Evolutionary conservation across 2,113 vertebrate genomes (phyloP).

Genomic region (Todiramphus saurophagus): DNA sequence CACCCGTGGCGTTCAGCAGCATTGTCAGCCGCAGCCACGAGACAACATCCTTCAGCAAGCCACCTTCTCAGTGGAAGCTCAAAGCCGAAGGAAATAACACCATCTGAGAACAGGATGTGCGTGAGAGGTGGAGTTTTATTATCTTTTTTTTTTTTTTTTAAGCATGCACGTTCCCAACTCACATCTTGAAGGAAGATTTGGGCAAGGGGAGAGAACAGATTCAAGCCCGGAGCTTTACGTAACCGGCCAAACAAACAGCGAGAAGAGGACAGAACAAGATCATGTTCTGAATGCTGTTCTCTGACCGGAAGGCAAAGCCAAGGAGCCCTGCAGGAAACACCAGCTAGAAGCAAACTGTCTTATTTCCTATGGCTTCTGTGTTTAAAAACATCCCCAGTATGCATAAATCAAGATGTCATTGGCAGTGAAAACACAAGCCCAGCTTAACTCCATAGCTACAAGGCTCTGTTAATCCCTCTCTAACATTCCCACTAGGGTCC

Average conservation of each 20-base stretch:
- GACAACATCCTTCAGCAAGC: neutral
- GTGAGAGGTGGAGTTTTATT: neutral
- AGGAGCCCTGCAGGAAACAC: conserved; percentile 30
- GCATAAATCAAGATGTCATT: conserved; percentile 57
- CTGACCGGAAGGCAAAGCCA: conserved; percentile 22
- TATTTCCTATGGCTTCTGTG: conserved; percentile 45
- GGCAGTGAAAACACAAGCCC: conserved; percentile 40
- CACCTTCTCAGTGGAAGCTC: neutral
- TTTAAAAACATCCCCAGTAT: conserved; percentile 57
- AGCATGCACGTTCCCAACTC: neutral
- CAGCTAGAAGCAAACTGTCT: conserved; percentile 2
- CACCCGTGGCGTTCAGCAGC: neutral
- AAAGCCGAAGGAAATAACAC: neutral
- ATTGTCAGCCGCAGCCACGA: neutral
- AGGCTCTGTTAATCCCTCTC: conserved; percentile 49
- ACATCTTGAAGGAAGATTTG: neutral
- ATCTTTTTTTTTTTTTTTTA: neutral
- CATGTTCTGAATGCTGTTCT: neutral
- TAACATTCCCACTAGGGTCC: conserved; percentile 8
- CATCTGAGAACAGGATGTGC: conserved; percentile 8
- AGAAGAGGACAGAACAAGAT: neutral
- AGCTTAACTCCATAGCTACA: conserved; percentile 63
- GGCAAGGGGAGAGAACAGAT: neutral
- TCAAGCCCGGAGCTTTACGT: neutral
- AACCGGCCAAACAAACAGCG: neutral